phyloP scores from a whole-genome alignment of 2,888 invertebrate genomes.

The Sesamia inferens region DNA sequence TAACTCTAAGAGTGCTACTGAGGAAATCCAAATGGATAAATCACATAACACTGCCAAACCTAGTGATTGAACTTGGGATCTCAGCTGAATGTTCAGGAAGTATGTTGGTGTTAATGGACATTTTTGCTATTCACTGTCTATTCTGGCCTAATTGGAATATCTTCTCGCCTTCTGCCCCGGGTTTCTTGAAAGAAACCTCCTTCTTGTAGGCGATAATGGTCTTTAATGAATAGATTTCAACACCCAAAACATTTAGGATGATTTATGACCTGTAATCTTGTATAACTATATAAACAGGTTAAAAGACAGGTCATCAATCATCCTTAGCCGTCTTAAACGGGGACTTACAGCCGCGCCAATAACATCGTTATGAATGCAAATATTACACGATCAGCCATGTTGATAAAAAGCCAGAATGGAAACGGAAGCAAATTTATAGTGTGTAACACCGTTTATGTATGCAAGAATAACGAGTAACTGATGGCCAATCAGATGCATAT shows the following conservation, averaged over 20 bases:
- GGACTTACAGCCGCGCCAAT: background rate
- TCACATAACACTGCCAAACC: background rate
- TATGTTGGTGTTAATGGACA: background rate
- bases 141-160: background rate
- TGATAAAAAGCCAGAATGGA: conserved; percentile 49
- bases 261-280: conserved; percentile 17
- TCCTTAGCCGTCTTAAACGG: background rate
- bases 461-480: conserved; percentile 43
- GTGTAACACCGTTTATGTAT: conserved; percentile 46
- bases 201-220: background rate
- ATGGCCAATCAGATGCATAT: conserved; percentile 33
- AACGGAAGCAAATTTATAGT: conserved; percentile 45
- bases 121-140: background rate
- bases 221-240: background rate
- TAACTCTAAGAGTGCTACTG: background rate
- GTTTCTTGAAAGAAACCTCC: background rate
- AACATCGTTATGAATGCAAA: conserved; percentile 34
- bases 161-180: background rate
- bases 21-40: background rate
- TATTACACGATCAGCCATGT: conserved; percentile 10
- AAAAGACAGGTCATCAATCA: conserved; percentile 22
- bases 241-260: background rate
- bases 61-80: background rate
- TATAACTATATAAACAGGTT: conserved; percentile 8
- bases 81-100: background rate